A percentile compares a stretch with the other conserved stretches of the same genome.
Evolutionary conservation across 2,888 invertebrate genomes (phyloP).

Genomic region (Apodemia zela): DNA sequence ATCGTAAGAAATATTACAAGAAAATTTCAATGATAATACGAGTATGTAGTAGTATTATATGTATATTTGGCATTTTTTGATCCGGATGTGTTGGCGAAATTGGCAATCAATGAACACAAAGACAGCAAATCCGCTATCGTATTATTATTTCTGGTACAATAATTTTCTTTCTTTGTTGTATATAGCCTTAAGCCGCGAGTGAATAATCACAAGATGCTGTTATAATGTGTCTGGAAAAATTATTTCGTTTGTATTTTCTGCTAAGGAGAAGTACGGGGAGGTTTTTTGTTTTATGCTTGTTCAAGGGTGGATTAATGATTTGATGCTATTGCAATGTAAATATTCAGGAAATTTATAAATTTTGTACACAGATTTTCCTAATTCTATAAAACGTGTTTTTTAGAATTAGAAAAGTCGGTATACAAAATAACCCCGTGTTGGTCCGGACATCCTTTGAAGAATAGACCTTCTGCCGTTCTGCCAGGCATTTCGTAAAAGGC

Average conservation of each 20-base stretch:
- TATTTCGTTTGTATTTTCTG: background rate
- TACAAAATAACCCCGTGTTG: too few relatives aligned
- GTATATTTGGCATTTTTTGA: background rate
- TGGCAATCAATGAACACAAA: slow-evolving; percentile 31
- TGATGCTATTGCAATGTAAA: background rate
- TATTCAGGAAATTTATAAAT: background rate
- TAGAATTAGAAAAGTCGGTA: too few relatives aligned
- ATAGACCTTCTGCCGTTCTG: too few relatives aligned
- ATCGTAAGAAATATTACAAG: background rate
- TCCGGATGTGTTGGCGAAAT: slow-evolving; percentile 22
- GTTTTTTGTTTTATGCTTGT: background rate
- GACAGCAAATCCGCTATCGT: slow-evolving; percentile 18
- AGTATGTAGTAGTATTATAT: background rate
- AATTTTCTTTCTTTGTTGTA: slow-evolving; percentile 27
- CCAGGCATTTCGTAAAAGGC: too few relatives aligned
- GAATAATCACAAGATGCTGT: background rate
- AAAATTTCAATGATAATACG: background rate
- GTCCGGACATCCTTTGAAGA: too few relatives aligned
- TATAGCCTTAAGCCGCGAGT: slow-evolving; percentile 19
- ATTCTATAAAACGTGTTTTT: background rate
- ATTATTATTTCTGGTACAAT: slow-evolving; percentile 27
- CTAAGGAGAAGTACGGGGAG: background rate
- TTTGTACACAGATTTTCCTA: background rate
- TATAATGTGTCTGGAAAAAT: background rate
- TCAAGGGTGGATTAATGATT: background rate